phyloP scores from a whole-genome alignment of 1,140 invertebrate species.

The Nasonia giraulti region DNA sequence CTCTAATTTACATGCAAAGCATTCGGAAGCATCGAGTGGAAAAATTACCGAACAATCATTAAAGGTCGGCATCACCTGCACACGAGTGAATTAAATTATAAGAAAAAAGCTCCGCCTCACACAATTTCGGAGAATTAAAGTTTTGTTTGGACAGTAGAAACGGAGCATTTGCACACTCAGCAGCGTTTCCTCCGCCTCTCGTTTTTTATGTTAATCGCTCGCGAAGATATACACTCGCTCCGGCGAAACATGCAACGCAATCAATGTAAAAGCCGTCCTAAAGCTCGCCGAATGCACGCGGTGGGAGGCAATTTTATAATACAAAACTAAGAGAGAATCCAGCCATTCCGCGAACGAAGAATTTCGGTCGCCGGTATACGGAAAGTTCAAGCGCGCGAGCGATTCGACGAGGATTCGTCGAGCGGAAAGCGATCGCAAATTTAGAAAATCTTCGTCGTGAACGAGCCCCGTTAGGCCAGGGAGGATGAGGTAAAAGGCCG shows the following conservation, averaged over 20 bases:
- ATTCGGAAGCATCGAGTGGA: conserved; percentile 31
- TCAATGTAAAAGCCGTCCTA: conserved; percentile 24
- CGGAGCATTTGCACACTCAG: background rate
- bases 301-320: conserved; percentile 36
- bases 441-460: conserved; percentile 64
- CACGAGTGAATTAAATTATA: background rate
- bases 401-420: conserved; percentile 52
- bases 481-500: conserved; percentile 52
- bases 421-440: conserved; percentile 63
- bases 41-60: conserved; percentile 37
- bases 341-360: conserved; percentile 27
- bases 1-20: conserved; percentile 41
- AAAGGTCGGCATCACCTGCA: background rate
- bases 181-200: background rate
- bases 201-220: background rate
- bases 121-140: background rate
- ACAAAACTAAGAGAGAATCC: conserved; percentile 51
- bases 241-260: conserved; percentile 3
- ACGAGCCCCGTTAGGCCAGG: conserved; percentile 46
- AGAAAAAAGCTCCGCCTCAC: background rate
- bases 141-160: background rate
- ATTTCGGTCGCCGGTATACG: conserved; percentile 23
- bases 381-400: conserved; percentile 46
- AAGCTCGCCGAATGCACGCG: background rate
- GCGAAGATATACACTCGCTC: background rate